A percentile compares a stretch with the other conserved stretches of the same genome.
phyloP scores from a whole-genome alignment of 2,888 invertebrate species.

The Tenthredo livida region DNA sequence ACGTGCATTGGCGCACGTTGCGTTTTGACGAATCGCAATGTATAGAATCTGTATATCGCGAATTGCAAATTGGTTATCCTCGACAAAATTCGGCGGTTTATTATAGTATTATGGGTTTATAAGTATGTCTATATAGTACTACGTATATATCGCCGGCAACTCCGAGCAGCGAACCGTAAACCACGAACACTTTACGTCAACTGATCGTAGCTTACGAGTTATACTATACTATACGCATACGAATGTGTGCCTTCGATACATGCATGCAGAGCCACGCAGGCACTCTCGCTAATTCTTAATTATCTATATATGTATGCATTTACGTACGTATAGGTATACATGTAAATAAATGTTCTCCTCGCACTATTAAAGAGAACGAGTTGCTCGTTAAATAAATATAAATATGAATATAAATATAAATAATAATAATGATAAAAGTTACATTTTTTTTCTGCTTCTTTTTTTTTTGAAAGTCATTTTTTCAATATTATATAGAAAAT shows the following conservation, averaged over 20 bases:
- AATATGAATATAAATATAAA: neutral
- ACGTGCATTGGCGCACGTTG: too few relatives aligned
- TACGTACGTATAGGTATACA: too few relatives aligned
- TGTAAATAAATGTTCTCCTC: neutral
- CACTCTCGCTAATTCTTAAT: neutral
- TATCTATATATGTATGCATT: neutral
- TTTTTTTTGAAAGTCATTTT: neutral
- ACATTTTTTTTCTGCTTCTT: neutral
- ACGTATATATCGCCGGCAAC: neutral
- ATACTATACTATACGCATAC: neutral
- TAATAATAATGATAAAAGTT: neutral
- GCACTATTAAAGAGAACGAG: neutral
- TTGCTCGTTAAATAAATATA: neutral
- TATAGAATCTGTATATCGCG: too few relatives aligned
- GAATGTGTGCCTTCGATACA: neutral
- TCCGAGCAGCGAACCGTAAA: slow-evolving; percentile 17
- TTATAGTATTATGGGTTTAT: neutral
- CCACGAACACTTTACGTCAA: slow-evolving; percentile 27
- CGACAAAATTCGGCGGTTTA: neutral
- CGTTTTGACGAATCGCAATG: too few relatives aligned
- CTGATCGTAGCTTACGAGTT: neutral
- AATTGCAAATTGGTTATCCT: neutral
- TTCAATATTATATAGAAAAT: neutral
- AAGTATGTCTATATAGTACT: too few relatives aligned
- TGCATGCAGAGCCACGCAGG: neutral